These are phyloP conservation scores for Capra hircus DNA, from an alignment of 2,113 vertebrate species.

Conservation along the genomic window DNA sequence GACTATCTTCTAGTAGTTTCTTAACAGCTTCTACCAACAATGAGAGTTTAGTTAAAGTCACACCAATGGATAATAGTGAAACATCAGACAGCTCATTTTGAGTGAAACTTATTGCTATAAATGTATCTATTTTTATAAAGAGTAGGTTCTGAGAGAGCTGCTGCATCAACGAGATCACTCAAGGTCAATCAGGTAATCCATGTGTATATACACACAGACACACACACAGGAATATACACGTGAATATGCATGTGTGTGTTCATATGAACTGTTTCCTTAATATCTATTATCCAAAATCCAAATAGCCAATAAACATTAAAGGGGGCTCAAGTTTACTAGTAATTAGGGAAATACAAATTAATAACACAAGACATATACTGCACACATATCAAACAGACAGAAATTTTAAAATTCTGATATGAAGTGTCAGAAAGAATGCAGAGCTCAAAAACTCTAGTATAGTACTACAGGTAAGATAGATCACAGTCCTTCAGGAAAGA, in stretches of 20 bases:
- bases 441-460: neutral
- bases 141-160: fast-evolving
- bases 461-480: neutral
- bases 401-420: neutral
- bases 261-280: neutral
- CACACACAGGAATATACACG: neutral
- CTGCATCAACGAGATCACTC: conserved; percentile 40
- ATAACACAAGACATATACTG: neutral
- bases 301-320: neutral
- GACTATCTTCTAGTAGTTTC: neutral
- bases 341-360: neutral
- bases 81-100: neutral
- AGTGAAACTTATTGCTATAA: neutral
- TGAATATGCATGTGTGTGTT: neutral
- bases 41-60: conserved; percentile 32
- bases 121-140: neutral
- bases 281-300: neutral
- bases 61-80: neutral
- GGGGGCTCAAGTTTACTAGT: neutral
- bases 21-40: neutral
- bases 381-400: neutral
- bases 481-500: neutral
- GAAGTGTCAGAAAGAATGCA: neutral
- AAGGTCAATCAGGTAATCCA: conserved; percentile 22
- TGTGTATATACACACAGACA: neutral